Percentiles rank a stretch among this genome's conserved stretches.
phyloP scores from a whole-genome alignment of 1,140 invertebrate species.

The Idris sp. region DNA sequence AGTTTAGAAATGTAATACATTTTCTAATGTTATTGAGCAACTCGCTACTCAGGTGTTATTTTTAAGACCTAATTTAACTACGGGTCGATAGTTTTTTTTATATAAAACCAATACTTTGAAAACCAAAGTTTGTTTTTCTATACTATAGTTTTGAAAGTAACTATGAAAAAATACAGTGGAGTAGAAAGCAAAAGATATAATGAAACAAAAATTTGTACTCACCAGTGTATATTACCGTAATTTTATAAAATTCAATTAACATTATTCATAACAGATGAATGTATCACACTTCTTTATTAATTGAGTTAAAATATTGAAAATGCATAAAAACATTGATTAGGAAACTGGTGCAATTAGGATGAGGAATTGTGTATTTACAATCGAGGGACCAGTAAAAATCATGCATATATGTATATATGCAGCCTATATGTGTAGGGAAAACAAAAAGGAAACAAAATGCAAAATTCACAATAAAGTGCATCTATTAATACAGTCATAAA shows the following conservation, averaged over 20 bases:
- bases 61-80: not conserved
- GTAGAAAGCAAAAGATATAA: constrained; percentile 1
- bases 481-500: constrained; percentile 72
- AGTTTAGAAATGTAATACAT: constrained; percentile 23
- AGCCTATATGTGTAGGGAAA: constrained; percentile 40
- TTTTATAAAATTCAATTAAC: constrained; percentile 68
- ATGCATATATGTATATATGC: constrained; percentile 57
- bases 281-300: constrained; percentile 57
- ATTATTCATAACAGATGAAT: constrained; percentile 64
- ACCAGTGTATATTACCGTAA: constrained; percentile 68
- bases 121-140: too few relatives aligned
- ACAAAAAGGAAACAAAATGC: constrained; percentile 73
- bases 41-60: constrained; percentile 7
- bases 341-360: constrained; percentile 14
- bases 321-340: constrained; percentile 42
- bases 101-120: too few relatives aligned
- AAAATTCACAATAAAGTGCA: constrained; percentile 70
- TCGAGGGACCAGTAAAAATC: constrained; percentile 50
- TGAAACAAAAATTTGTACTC: constrained; percentile 73
- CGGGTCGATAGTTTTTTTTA: too few relatives aligned
- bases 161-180: constrained; percentile 1
- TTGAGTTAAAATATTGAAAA: too few relatives aligned
- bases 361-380: constrained; percentile 64
- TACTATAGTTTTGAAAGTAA: too few relatives aligned
- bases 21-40: constrained; percentile 27